Base-by-base conservation (phyloP, 2,113 vertebrate genomes). In the Dromiciops gliroides region DNA sequence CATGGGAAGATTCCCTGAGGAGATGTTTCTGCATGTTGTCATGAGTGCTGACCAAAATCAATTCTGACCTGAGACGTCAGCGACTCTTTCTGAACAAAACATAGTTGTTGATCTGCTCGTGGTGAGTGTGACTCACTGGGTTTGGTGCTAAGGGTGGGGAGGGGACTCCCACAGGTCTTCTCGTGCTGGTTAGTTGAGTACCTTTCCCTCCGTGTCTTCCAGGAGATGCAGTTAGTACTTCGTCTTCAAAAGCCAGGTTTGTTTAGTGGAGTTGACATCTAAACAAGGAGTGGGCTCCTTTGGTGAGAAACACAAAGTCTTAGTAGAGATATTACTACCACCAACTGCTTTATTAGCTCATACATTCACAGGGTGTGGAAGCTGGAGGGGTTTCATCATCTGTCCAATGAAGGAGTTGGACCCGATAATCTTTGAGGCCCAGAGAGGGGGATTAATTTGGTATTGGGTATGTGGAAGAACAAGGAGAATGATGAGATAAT, bases 1-100 rank as follows among this genome's bases (percentile, higher is more conserved):
- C 96, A 96, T 50, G 97, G 97, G 97, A 98, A 97, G 96, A 96
- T 97, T 52, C 97, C 98, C 98, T 0, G 83, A 91, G 98, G 98
- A 95, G 25, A 51, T 97, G 3, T 96, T 98, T 96, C 92, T 94
- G 53, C 88, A 0, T 4, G 95, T 95, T 97, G 96, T 98, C 97
- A 50, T 0, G 96, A 93, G 93, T 90, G 48, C 22, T 51, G 25
- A 83, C 93, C 6, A 53, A 94, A 97, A 98, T 96, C 97, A 90
- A 93, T 97, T 97, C 95, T 23, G 96, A 95, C 50, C 96, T 94
- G 97, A 94, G 97, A 96, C 53, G 2, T 28, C 26, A 49, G 52
- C 37, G 94, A 93, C 83, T 51, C 95, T 94, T 49, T 3, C 48
- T 48, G 47, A 96, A 26, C 89, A 44, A 95, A 95, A 90, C 3